Base-by-base conservation (phyloP, 30 jellyfish, hydroid and myxozoan species). In the Aurelia sp. region DNA sequence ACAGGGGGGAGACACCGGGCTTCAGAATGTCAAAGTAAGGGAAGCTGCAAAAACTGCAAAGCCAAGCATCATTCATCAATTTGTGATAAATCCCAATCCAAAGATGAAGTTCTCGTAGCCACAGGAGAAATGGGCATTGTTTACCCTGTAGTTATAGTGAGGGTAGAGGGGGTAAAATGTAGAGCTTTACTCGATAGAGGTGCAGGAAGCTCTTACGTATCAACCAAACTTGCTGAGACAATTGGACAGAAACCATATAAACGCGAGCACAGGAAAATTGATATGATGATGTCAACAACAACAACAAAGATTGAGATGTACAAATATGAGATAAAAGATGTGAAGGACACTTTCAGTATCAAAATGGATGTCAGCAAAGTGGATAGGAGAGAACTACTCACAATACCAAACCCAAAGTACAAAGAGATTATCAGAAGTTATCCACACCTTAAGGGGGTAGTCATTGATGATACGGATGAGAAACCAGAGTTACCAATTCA, bases 1-100 rank as follows among this genome's bases (percentile, higher is more conserved):
- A 75, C 91, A 31, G 94, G 96, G n/a, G 53, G 50, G 35, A 66
- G 72, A 16, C 98, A 92, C 78, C 16, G 91, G 20, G 95, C 89
- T n/a, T 53, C 89, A 21, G n/a, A n/a, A n/a, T n/a, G n/a, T n/a
- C n/a, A n/a, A n/a, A n/a, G n/a, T n/a, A n/a, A n/a, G 23, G 41
- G 79, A 55, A 21, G 63, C 35, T 92, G 97, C 66, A 22, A 65
- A 55, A 73, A 73, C 13, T 87, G 97, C 80, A 64, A 78, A 4
- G 65, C 78, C 62, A 53, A 78, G 33, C 93, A 91, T 71, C 97
- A 91, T 41, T 53, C 97, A 17, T 92, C 95, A 21, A 52, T 86
- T 22, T 92, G 98, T 66, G 87, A 66, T 18, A 60, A 73, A 62
- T 72, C 19, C 65, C 66, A 82, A 89, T 23, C 21, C 47, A 37